A percentile compares a stretch with the other conserved stretches of the same genome.
Evolutionary conservation across 2,797 vertebrate species (phyloP).

Genomic region (Chanos chanos): DNA sequence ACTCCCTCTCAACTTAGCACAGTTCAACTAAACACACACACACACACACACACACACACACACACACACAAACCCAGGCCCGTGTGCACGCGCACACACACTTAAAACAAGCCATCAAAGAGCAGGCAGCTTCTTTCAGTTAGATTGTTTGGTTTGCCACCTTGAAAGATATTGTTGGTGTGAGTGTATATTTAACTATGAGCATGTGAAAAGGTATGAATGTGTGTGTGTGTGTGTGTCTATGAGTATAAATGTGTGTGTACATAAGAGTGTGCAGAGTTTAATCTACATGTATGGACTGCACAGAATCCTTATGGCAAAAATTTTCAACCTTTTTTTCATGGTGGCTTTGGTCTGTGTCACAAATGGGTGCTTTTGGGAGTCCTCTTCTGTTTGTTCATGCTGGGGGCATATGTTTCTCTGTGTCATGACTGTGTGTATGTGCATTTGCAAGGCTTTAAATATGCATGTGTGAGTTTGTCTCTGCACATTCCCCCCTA

Average conservation of each 20-base stretch:
- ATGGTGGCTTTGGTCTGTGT: too few species aligned
- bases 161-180: too few species aligned
- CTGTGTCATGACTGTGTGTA: too few species aligned
- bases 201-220: not conserved
- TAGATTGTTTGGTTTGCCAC: not conserved
- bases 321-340: too few species aligned
- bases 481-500: too few species aligned
- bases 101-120: slow-evolving; percentile 53
- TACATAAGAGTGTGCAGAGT: not conserved
- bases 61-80: not conserved
- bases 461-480: not conserved
- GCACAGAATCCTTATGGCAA: too few species aligned
- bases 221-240: slow-evolving; percentile 1
- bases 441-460: slow-evolving; percentile 26
- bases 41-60: slow-evolving; percentile 25
- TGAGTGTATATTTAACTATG: slow-evolving; percentile 38
- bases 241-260: not conserved
- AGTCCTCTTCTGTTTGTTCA: not conserved
- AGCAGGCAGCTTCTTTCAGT: slow-evolving; percentile 4
- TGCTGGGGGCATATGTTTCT: slow-evolving; percentile 8
- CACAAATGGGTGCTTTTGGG: too few species aligned
- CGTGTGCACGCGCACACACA: slow-evolving; percentile 44
- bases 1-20: slow-evolving; percentile 64
- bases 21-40: slow-evolving; percentile 52
- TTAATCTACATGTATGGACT: not conserved